Evolutionary conservation across 2,113 vertebrate species (phyloP).

Genomic region (Chroicocephalus ridibundus): DNA sequence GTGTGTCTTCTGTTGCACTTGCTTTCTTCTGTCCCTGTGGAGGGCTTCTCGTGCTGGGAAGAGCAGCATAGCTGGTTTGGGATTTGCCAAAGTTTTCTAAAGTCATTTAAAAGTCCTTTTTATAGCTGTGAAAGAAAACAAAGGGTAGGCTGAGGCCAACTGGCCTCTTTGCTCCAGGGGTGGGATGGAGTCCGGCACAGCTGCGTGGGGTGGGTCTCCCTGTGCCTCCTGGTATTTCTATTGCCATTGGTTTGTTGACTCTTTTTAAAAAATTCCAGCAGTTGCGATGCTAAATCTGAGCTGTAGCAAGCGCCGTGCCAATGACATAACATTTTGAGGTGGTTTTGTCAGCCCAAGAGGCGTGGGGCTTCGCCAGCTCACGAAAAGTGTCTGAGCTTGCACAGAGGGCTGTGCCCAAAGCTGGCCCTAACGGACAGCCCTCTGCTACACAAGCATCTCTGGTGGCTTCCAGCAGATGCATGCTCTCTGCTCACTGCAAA

Average conservation of each 20-base stretch:
- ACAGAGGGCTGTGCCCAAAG: neutral
- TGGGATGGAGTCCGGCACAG: neutral
- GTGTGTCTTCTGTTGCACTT: neutral
- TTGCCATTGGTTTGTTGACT: neutral
- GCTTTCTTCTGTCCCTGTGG: neutral
- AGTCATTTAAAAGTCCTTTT: neutral
- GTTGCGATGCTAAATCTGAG: neutral
- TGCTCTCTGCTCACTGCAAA: neutral
- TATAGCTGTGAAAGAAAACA: neutral
- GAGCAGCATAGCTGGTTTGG: neutral
- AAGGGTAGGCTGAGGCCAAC: neutral
- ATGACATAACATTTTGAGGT: neutral
- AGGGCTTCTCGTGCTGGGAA: neutral
- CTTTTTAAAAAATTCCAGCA: neutral
- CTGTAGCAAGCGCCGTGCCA: rapidly evolving
- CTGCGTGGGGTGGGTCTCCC: neutral
- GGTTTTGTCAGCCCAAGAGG: neutral
- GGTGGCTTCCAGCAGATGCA: neutral
- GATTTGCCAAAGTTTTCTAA: neutral
- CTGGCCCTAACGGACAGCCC: neutral
- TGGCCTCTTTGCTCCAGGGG: neutral
- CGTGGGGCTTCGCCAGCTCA: neutral
- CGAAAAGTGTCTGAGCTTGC: neutral
- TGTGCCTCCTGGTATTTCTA: neutral
- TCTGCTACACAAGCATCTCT: neutral